A percentile compares a stretch with the other conserved stretches of the same genome.
These are phyloP conservation scores for Anagrus nilaparvatae DNA, from an alignment of 1,140 invertebrate species.

Conservation along the genomic window DNA sequence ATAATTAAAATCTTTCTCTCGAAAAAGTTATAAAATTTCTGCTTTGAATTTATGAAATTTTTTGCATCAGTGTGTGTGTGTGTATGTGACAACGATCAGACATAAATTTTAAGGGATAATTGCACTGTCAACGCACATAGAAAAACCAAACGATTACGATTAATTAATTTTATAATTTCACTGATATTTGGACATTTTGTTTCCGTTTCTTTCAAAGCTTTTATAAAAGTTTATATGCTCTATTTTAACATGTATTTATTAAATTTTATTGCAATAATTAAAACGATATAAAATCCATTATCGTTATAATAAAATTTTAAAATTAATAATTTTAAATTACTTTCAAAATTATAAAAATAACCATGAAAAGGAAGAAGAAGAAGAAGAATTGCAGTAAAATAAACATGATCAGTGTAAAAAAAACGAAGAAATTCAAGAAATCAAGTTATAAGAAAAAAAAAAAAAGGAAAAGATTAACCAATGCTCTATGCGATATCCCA, in stretches of 20 bases:
- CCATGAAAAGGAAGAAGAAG: no score
- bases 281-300: no score
- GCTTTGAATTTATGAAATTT: no score
- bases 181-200: conserved; percentile 43
- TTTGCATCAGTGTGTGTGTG: no score
- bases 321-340: no score
- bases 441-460: conserved; percentile 23
- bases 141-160: conserved; percentile 42
- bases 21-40: conserved; percentile 2
- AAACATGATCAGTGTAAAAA: no score
- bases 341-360: no score
- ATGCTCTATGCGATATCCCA: conserved; percentile 33
- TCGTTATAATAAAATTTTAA: no score
- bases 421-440: conserved; percentile 8
- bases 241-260: no score
- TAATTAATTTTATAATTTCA: conserved; percentile 45
- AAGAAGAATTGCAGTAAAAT: conserved; percentile 1
- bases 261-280: no score
- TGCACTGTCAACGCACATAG: conserved; percentile 29
- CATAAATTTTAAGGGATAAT: conserved; percentile 31
- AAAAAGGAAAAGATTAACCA: conserved; percentile 24
- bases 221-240: no score
- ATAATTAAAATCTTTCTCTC: conserved; percentile 6
- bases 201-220: conserved; percentile 45
- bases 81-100: conserved; percentile 23